These are phyloP conservation scores for Typhlichthys subterraneus DNA, from an alignment of 2,797 vertebrate genomes.

Conservation along the genomic window DNA sequence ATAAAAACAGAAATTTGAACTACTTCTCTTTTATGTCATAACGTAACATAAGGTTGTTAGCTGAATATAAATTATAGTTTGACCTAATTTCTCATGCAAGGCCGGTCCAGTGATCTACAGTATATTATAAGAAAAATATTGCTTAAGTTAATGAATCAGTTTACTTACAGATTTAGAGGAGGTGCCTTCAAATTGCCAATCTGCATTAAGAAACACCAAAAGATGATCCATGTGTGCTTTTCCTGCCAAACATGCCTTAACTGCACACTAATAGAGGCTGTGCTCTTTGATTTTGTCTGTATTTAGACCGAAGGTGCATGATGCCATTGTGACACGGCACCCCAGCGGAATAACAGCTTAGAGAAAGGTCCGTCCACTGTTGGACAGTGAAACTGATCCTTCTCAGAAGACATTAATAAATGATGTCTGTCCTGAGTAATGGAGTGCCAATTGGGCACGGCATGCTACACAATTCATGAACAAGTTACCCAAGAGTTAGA, in stretches of 20 bases:
- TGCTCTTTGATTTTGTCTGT: constrained; percentile 66
- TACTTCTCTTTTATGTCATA: background rate
- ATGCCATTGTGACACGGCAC: constrained; percentile 36
- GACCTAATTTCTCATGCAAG: background rate
- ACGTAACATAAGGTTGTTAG: background rate
- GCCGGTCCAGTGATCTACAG: no score
- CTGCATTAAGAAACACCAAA: constrained; percentile 25
- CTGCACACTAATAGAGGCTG: constrained; percentile 21
- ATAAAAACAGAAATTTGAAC: constrained; percentile 13
- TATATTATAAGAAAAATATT: background rate
- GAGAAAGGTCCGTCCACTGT: constrained; percentile 49
- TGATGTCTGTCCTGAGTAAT: constrained; percentile 82
- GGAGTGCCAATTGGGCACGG: constrained; percentile 77
- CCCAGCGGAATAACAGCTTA: constrained; percentile 26
- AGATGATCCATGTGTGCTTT: constrained; percentile 56
- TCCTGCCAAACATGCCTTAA: constrained; percentile 21
- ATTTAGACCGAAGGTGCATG: constrained; percentile 39
- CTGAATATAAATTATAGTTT: background rate
- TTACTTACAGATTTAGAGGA: constrained; percentile 69
- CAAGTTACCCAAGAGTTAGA: constrained; percentile 70
- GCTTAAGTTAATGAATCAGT: constrained; percentile 13
- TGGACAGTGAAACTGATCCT: constrained; percentile 79
- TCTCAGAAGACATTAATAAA: constrained; percentile 81
- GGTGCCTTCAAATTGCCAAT: constrained; percentile 40
- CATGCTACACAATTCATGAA: constrained; percentile 80